Evolutionary conservation across 2,797 vertebrate genomes (phyloP).

Genomic region (Cossypha niveicapilla): DNA sequence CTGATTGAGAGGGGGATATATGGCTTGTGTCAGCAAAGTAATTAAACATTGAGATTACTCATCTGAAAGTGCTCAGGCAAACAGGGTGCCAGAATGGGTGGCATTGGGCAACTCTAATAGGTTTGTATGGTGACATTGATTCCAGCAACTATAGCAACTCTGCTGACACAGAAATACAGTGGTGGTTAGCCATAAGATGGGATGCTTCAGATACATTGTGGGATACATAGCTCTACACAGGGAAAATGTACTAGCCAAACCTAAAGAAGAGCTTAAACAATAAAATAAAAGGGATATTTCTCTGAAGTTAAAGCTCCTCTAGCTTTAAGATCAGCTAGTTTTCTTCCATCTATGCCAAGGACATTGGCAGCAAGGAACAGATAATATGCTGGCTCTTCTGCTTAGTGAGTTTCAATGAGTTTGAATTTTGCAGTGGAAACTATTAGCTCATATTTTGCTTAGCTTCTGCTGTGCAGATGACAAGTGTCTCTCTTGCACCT

Average conservation of each 20-base stretch:
- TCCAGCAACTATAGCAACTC: neutral
- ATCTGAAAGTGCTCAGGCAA: neutral
- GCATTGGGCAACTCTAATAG: neutral
- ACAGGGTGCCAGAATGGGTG: neutral
- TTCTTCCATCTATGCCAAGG: neutral
- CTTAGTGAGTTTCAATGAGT: neutral
- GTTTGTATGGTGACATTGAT: neutral
- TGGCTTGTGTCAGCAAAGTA: constrained; percentile 1
- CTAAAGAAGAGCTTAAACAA: neutral
- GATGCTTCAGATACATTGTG: neutral
- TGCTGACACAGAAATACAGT: neutral
- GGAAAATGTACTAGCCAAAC: neutral
- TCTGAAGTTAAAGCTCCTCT: neutral
- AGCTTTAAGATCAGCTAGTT: neutral
- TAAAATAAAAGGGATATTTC: neutral
- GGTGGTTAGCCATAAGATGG: neutral
- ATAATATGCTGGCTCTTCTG: neutral
- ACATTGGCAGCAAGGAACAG: neutral
- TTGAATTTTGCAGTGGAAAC: constrained; percentile 14
- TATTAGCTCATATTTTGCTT: neutral
- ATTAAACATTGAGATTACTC: neutral
- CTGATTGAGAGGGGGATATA: neutral
- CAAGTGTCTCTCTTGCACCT: neutral
- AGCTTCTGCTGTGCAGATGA: neutral
- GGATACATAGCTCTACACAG: neutral